Conservation (phyloP, 1,140 invertebrate species). For the Patella vulgata region DNA sequence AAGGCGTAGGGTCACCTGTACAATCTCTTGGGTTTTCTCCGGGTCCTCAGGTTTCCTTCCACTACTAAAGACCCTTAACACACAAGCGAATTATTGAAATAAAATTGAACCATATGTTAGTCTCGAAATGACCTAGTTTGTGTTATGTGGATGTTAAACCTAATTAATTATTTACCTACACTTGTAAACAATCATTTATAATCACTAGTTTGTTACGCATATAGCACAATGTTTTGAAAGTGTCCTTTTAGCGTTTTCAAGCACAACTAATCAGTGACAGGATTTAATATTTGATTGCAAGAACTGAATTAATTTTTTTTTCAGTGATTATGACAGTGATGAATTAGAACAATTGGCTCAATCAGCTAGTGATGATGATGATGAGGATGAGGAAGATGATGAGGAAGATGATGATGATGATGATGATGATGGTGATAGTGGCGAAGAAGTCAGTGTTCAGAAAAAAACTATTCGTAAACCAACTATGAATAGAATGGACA, state of each 20-base stretch:
- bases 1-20: no score
- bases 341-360: slow-evolving; percentile 52
- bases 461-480: slow-evolving; percentile 19
- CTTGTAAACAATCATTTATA: no score
- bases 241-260: not conserved
- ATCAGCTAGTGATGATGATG: slow-evolving; percentile 44
- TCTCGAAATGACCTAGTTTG: no score
- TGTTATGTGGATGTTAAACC: no score
- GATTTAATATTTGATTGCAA: not conserved
- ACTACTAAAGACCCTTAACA: no score
- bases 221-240: not conserved
- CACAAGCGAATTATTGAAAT: no score
- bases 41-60: no score
- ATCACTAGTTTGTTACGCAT: no score
- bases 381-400: slow-evolving; percentile 27
- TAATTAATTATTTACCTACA: no score
- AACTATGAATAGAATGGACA: slow-evolving; percentile 11
- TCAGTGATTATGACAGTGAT: slow-evolving; percentile 59
- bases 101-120: no score
- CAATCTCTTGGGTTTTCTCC: no score
- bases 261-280: not conserved
- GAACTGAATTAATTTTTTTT: slow-evolving; percentile 11
- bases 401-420: slow-evolving; percentile 19
- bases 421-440: slow-evolving; percentile 22
- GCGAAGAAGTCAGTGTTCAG: slow-evolving; percentile 23